These are phyloP conservation scores for Myrmecophaga tridactyla DNA, from an alignment of 2,113 vertebrate species.

Conservation along the genomic window DNA sequence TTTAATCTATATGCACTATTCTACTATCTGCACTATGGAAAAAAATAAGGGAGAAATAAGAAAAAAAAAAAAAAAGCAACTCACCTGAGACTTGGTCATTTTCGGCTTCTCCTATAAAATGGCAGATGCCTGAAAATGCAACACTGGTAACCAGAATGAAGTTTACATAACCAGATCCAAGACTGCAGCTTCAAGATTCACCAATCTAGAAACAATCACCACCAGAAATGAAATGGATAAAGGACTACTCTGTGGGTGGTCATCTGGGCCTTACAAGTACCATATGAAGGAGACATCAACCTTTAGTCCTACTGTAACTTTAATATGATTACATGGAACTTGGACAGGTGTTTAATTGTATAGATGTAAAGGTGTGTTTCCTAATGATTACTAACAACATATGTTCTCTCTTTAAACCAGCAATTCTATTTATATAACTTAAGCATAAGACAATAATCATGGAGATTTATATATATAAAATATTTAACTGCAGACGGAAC, in stretches of 20 bases:
- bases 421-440: neutral
- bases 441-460: neutral
- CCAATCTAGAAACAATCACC: neutral
- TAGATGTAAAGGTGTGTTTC: neutral
- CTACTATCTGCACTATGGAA: neutral
- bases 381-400: neutral
- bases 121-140: slow-evolving; percentile 5
- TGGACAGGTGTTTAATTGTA: neutral
- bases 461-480: neutral
- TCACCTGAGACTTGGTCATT: slow-evolving; percentile 60
- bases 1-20: neutral
- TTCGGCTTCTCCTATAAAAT: slow-evolving; percentile 15
- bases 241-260: neutral
- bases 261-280: neutral
- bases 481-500: neutral
- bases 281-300: neutral
- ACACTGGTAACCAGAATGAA: neutral
- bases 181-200: neutral
- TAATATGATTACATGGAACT: neutral
- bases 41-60: neutral
- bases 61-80: slow-evolving; percentile 22
- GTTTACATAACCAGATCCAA: neutral
- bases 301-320: neutral
- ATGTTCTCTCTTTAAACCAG: neutral
- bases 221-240: neutral